Conservation (phyloP, 2,888 invertebrate species). For the Hermaeophaga mercurialis region DNA sequence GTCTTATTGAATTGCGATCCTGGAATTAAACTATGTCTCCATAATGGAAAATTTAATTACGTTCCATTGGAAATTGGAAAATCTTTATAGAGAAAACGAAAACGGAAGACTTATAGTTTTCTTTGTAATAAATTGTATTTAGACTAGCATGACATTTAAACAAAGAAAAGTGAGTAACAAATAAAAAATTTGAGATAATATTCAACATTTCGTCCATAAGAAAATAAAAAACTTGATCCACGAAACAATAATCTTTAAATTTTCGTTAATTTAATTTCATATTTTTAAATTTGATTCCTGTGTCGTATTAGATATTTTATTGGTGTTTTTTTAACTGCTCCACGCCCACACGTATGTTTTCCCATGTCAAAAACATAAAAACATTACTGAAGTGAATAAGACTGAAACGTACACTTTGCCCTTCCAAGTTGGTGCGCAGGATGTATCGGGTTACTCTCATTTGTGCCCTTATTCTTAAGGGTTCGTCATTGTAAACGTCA, state of each 20-base stretch:
- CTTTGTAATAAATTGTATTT: no score
- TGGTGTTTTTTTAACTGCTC: not conserved
- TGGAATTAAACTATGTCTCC: constrained; percentile 42
- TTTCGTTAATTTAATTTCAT: no score
- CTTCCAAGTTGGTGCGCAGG: not conserved
- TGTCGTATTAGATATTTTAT: no score
- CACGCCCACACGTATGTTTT: not conserved
- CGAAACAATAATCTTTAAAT: no score
- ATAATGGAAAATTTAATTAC: constrained; percentile 44
- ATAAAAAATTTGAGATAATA: no score
- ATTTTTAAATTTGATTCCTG: no score
- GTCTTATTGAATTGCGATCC: constrained; percentile 43
- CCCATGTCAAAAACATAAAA: not conserved
- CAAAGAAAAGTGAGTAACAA: no score
- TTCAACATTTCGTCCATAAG: no score
- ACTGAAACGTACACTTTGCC: not conserved
- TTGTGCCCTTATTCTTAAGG: not conserved
- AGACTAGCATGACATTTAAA: no score
- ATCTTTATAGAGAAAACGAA: not conserved
- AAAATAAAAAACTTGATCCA: no score
- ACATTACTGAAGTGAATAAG: not conserved
- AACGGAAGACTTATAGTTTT: constrained; percentile 17
- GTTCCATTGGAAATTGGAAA: constrained; percentile 26
- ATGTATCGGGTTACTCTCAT: not conserved
- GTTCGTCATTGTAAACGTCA: not conserved